Evolutionary conservation across 2,888 invertebrate genomes (phyloP).

Genomic region (Megalurothrips usitatus): DNA sequence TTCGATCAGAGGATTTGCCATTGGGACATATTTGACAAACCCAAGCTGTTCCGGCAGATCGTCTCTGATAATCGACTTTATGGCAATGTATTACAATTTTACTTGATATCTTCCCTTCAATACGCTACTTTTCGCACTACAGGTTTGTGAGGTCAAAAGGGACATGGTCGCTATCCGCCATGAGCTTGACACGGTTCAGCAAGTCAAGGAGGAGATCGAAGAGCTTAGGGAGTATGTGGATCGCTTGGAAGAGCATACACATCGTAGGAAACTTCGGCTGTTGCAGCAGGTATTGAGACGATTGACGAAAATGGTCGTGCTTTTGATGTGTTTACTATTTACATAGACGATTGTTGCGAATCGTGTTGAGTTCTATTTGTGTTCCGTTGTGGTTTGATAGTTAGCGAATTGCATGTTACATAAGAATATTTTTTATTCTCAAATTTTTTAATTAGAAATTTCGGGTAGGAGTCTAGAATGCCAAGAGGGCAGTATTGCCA

Average conservation of each 20-base stretch:
- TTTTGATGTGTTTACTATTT: constrained; percentile 12
- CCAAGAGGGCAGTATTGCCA: neutral
- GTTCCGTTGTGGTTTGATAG: constrained; percentile 18
- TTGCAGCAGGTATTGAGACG: constrained; percentile 74
- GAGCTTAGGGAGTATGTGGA: constrained; percentile 89
- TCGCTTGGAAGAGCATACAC: constrained; percentile 85
- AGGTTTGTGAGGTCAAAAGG: constrained; percentile 64
- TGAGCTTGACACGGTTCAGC: constrained; percentile 89
- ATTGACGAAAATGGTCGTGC: neutral
- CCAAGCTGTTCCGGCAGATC: no score
- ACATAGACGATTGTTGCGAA: neutral
- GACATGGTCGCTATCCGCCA: constrained; percentile 94
- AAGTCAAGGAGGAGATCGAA: constrained; percentile 91
- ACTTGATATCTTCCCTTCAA: no score
- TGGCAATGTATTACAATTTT: no score
- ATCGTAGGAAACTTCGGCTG: constrained; percentile 81
- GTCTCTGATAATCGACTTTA: no score
- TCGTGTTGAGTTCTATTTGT: neutral
- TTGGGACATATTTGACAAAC: no score
- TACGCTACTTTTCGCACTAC: constrained; percentile 37
- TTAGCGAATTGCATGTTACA: neutral
- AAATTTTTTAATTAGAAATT: neutral
- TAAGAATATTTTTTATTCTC: neutral
- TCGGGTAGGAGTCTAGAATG: neutral
- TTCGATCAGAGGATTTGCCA: no score